Evolutionary conservation across 2,888 invertebrate genomes (phyloP).

Genomic region (Tridacna crocea): DNA sequence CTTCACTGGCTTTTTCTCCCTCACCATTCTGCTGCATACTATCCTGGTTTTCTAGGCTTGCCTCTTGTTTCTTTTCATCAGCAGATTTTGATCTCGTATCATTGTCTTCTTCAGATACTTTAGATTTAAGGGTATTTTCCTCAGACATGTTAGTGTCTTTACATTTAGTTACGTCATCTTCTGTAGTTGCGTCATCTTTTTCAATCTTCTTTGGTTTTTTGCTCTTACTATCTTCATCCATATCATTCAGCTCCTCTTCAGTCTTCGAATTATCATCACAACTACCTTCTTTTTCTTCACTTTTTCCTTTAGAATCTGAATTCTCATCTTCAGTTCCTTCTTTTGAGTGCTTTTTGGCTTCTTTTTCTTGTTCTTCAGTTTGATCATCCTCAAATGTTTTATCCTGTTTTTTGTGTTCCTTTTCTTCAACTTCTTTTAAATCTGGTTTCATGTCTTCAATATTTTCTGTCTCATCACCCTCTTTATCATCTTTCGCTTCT

Average conservation of each 20-base stretch:
- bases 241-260: neutral
- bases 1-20: slow-evolving; percentile 4
- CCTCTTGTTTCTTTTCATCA: slow-evolving; percentile 41
- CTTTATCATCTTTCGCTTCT: neutral
- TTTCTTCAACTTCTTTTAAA: neutral
- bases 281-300: slow-evolving; percentile 30
- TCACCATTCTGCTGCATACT: neutral
- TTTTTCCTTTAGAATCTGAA: slow-evolving; percentile 76
- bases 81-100: neutral
- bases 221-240: neutral
- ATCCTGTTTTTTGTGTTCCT: neutral
- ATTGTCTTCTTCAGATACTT: neutral
- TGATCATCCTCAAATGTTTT: neutral
- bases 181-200: neutral
- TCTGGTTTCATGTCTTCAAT: too few relatives aligned
- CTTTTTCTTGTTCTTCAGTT: neutral
- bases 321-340: slow-evolving; percentile 82
- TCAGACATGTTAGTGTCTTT: neutral
- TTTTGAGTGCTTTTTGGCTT: neutral
- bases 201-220: neutral
- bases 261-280: neutral
- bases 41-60: neutral
- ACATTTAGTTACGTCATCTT: neutral
- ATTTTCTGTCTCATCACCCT: neutral
- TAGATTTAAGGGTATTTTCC: neutral